A percentile compares a stretch with the other conserved stretches of the same genome.
Evolutionary conservation across 2,113 vertebrate species (phyloP).

Genomic region (Mobula birostris): DNA sequence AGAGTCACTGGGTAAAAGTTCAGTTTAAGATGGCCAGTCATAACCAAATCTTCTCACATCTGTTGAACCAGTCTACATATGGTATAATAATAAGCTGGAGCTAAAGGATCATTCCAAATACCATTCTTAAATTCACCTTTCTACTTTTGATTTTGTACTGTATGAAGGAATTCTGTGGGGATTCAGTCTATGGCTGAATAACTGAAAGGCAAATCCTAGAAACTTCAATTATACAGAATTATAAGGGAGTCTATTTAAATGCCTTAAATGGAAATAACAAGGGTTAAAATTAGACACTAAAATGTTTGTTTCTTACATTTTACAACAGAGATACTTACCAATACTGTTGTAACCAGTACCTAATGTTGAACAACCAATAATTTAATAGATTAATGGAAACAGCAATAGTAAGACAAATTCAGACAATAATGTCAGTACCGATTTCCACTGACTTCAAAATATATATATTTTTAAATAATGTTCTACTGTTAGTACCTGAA

Average conservation of each 20-base stretch:
- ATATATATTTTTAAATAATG: neutral
- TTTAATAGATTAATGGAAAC: neutral
- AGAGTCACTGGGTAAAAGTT: slow-evolving; percentile 62
- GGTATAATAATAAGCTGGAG: neutral
- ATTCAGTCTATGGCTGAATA: neutral
- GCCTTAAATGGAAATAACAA: neutral
- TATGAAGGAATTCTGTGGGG: neutral
- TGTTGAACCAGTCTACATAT: neutral
- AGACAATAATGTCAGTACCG: no score
- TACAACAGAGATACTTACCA: neutral
- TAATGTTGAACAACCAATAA: neutral
- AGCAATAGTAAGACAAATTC: neutral
- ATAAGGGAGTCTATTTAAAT: neutral
- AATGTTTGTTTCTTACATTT: neutral
- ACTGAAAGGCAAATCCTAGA: neutral
- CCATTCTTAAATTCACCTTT: neutral
- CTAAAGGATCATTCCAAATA: neutral
- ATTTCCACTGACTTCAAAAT: neutral
- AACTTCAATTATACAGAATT: neutral
- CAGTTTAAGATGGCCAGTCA: slow-evolving; percentile 42
- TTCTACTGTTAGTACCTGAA: neutral
- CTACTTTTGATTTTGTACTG: neutral
- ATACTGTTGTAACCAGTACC: neutral
- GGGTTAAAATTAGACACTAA: neutral
- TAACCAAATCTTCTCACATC: slow-evolving; percentile 1